Base-by-base conservation (phyloP, 2,797 vertebrate genomes). In the Buphagus erythrorhynchus region DNA sequence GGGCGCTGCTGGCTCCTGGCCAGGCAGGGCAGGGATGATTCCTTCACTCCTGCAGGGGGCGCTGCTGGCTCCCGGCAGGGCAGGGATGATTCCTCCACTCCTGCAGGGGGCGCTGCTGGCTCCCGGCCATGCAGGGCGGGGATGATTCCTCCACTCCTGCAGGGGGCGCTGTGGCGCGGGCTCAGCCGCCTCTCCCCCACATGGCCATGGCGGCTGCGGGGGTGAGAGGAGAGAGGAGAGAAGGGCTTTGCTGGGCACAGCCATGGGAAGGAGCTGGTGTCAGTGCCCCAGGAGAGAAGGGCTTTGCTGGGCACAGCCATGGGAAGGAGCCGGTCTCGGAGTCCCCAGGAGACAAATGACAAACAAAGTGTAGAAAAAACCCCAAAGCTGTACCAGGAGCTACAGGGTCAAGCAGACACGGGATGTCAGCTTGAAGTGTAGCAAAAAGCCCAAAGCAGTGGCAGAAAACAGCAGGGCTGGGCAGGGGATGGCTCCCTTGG, bases 371-470 rank as follows among this genome's bases (percentile, higher is more conserved):
- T 29, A 38, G 26, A 11, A 16, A 29, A 22, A 38, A 6, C 10
- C 21, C 11, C 1, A 0, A 49, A 49, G 26, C 35, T 0, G 0
- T 36, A 18, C 18, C 11, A 13, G 35, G 48, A 68, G 15, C 20
- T 1, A 3, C 1, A 0, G 15, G 26, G 26, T 36, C 3, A 18
- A 28, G 45, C 6, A 3, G 26, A 16, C 6, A 15, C 1, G 6
- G 26, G n/a, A 9, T 38, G 4, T 68, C 2, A 1, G 4, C 15
- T 24, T 45, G 15, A 65, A 36, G 4, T 45, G n/a, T 8, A 36
- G 10, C 21, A 31, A 54, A 22, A 25, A 31, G 12, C 31, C 22
- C 5, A 5, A 33, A 28, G 18, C 28, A 75, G 22, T 1, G 0
- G 3, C 31, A 43, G 59, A 31, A 29, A 63, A 20, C 7, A 15